Evolutionary conservation across 2,797 vertebrate species (phyloP).

Genomic region (Acomys russatus): DNA sequence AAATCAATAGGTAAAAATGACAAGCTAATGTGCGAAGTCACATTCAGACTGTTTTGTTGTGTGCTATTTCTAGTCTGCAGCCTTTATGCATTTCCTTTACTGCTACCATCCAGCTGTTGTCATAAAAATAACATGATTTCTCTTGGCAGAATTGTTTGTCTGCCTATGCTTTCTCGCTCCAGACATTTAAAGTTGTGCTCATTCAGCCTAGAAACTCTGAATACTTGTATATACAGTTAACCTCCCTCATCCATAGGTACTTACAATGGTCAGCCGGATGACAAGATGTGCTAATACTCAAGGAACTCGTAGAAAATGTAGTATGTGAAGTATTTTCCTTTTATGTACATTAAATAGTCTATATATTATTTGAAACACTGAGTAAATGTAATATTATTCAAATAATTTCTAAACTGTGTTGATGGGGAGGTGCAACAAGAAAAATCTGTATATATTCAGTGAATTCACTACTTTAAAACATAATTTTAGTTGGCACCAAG

Average conservation of each 20-base stretch:
- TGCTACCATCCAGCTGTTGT: not conserved
- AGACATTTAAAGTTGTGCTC: constrained; percentile 71
- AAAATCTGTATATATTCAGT: not conserved
- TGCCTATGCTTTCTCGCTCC: constrained; percentile 68
- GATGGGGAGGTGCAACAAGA: not conserved
- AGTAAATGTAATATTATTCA: not conserved
- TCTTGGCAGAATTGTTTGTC: constrained; percentile 32
- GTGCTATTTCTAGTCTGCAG: not conserved
- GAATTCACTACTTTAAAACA: not conserved
- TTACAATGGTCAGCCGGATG: not conserved
- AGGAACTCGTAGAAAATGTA: not conserved
- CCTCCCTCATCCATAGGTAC: not conserved
- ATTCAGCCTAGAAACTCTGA: constrained; percentile 67
- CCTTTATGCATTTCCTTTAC: constrained; percentile 56
- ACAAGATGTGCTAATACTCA: not conserved
- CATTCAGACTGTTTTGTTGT: constrained; percentile 19
- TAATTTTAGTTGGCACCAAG: not conserved
- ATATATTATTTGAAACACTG: not conserved
- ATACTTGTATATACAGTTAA: not conserved
- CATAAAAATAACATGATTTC: constrained; percentile 56
- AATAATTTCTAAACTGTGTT: not conserved
- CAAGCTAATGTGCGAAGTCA: constrained; percentile 45
- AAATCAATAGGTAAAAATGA: constrained; percentile 27
- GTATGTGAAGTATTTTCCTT: not conserved
- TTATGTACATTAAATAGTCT: not conserved